These are phyloP conservation scores for Clarias platycephalus DNA, from an alignment of 2,797 vertebrate species.

Conservation along the genomic window DNA sequence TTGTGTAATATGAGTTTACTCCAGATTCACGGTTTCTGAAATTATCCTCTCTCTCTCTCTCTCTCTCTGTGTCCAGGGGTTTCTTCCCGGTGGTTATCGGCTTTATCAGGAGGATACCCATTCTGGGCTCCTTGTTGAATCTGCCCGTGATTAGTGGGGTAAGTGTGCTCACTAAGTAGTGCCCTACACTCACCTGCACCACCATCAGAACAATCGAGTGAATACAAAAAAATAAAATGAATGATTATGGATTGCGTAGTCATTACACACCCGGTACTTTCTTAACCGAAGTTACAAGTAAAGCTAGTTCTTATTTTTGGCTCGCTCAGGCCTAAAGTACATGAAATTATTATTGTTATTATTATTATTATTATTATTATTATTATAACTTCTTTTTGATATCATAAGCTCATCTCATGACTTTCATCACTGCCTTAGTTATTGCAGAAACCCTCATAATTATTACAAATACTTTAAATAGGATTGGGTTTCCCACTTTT, in stretches of 20 bases:
- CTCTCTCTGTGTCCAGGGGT: conserved; percentile 72
- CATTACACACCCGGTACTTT: neutral
- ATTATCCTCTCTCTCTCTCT: no score
- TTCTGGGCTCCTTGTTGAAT: conserved; percentile 92
- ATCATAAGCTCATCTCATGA: neutral
- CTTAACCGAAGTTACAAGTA: no score
- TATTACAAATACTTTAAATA: neutral
- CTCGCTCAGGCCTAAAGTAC: neutral
- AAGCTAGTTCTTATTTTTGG: no score
- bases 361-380: neutral
- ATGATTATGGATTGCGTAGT: neutral
- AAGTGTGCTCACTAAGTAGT: conserved; percentile 65
- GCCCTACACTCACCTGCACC: neutral
- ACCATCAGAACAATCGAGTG: neutral
- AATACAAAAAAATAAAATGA: neutral
- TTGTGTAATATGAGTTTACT: neutral
- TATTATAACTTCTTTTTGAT: neutral
- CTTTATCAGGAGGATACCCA: conserved; percentile 94
- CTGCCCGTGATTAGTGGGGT: conserved; percentile 95
- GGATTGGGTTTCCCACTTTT: neutral
- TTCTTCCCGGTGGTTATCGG: conserved; percentile 95
- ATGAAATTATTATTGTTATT: neutral
- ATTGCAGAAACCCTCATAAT: neutral
- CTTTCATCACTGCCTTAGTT: neutral
- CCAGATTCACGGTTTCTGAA: neutral